Evolutionary conservation across 1,140 invertebrate species (phyloP), one percentile per base, ranked within the genome.

Genomic region (Ostrea edulis): DNA sequence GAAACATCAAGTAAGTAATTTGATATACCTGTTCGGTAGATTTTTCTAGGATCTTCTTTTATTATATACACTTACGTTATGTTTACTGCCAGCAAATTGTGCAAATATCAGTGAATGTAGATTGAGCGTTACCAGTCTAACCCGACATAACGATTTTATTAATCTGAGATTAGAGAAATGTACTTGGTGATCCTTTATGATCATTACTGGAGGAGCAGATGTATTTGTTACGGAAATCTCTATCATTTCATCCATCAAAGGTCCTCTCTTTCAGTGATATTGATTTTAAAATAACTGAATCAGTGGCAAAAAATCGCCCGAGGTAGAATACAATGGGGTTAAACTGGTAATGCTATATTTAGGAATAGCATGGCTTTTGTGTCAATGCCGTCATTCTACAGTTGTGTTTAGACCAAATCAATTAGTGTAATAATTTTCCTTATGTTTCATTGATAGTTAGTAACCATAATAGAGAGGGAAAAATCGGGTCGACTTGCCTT

Each of bases 401-500:
- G 25, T 35, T 29, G 25, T 77, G 11, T 35, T 9, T 77, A 25
- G 12, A 4, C 29, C 14, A 77, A 29, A 22, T 29, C 9, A 2
- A 12, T 77, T 25, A 12, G 68, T 44, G 12, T 35, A 35, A 77
- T 77, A 35, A 77, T 35, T 35, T 12, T 77, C 25, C 12, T 77
- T 77, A 9, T 12, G 29, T 77, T 77, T 9, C n/a, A 29, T 68
- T 89, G 85, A 54, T 88, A 92, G 93, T 87, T 91, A 53, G 88
- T 93, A 9, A 90, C 89, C 17, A 91, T 93, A 12, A 91, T 92
- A 82, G 91, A 93, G n/a, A 55, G 84, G 2, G 93, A 93, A 22
- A 89, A 92, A 71, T 93, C 91, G 0, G 91, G 93, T 25, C 86
- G 92, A 82, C 90, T 93, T 71, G 88, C 91, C 25, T 85, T 88